These are phyloP conservation scores for Oncorhynchus mykiss DNA, from an alignment of 2,113 vertebrate genomes.

Conservation along the genomic window DNA sequence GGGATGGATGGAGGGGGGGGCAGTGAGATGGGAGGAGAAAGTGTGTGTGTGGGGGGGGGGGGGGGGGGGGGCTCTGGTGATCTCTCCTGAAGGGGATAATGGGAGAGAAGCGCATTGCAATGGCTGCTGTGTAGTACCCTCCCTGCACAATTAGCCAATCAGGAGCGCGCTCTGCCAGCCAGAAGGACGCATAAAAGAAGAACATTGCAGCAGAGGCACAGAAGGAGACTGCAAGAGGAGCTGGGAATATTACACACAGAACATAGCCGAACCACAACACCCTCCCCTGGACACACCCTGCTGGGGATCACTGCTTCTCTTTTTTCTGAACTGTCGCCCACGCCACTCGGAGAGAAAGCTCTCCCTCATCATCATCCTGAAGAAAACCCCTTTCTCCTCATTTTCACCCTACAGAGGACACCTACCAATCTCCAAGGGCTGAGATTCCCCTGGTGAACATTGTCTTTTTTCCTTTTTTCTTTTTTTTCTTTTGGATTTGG, in stretches of 20 bases:
- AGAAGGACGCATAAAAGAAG: slow-evolving; percentile 84
- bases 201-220: slow-evolving; percentile 84
- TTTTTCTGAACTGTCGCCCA: slow-evolving; percentile 73
- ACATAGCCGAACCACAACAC: slow-evolving; percentile 75
- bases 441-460: slow-evolving; percentile 70
- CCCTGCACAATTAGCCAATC: slow-evolving; percentile 84
- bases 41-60: slow-evolving; percentile 58
- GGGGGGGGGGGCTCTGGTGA: slow-evolving; percentile 67
- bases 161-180: slow-evolving; percentile 73
- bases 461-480: slow-evolving; percentile 73
- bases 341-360: slow-evolving; percentile 76
- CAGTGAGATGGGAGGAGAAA: slow-evolving; percentile 58
- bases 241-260: slow-evolving; percentile 71
- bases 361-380: slow-evolving; percentile 76
- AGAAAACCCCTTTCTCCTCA: slow-evolving; percentile 74
- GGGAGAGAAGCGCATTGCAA: slow-evolving; percentile 77
- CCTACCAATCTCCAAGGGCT: slow-evolving; percentile 72
- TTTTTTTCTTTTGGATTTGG: slow-evolving; percentile 75
- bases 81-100: slow-evolving; percentile 81
- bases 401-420: slow-evolving; percentile 79
- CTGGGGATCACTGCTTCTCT: slow-evolving; percentile 80
- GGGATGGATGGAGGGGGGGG: slow-evolving; percentile 48
- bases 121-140: slow-evolving; percentile 81
- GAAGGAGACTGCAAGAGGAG: slow-evolving; percentile 79
- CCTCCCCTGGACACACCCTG: slow-evolving; percentile 83